phyloP scores from a whole-genome alignment of 2,888 invertebrate species.

The Rhamnusium bicolor region DNA sequence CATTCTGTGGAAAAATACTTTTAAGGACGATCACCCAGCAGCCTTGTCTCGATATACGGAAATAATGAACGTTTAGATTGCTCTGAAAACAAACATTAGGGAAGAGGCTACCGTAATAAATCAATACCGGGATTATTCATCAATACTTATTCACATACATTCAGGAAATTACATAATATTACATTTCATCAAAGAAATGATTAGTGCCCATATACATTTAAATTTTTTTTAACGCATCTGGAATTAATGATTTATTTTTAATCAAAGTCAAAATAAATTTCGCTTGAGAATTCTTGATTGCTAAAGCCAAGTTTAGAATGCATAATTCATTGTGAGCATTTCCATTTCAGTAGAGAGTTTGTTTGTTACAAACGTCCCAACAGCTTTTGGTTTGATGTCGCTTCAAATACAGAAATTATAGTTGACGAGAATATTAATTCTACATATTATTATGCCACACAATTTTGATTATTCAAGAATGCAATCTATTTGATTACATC shows the following conservation, averaged over 20 bases:
- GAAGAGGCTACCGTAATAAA: not conserved
- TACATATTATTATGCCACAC: not conserved
- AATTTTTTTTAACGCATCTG: not conserved
- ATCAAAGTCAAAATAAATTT: not conserved
- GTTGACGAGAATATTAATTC: not conserved
- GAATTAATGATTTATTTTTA: not conserved
- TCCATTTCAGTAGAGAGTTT: conserved; percentile 6
- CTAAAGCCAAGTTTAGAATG: conserved; percentile 13
- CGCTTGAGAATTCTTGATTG: not conserved
- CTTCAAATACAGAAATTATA: conserved; percentile 6
- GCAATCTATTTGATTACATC: not conserved
- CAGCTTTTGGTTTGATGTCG: conserved; percentile 1
- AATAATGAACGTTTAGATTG: not conserved
- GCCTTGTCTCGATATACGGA: not conserved
- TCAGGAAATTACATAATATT: not conserved
- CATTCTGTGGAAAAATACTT: too few species aligned
- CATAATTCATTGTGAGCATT: conserved; percentile 7
- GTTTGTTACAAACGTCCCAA: not conserved
- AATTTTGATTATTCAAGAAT: not conserved
- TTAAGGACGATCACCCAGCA: too few species aligned
- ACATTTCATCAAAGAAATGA: not conserved
- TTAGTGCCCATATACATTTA: not conserved
- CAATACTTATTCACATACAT: not conserved
- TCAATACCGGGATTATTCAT: not conserved
- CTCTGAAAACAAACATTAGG: not conserved